These are phyloP conservation scores for Drosophila nebulosa DNA, from an alignment of 1,140 invertebrate species.

Conservation along the genomic window DNA sequence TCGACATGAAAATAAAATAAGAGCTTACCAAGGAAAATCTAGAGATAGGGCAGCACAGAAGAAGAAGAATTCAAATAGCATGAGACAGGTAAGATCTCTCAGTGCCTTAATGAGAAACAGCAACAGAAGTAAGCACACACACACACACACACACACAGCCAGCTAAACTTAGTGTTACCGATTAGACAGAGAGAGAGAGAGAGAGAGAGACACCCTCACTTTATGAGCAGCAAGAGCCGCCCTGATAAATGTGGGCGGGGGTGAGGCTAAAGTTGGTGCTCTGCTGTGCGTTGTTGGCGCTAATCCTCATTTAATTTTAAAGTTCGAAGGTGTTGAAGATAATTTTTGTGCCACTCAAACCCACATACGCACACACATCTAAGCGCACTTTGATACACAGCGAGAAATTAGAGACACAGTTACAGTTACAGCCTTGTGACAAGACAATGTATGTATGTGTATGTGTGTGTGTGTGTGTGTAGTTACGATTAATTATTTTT, in stretches of 20 bases:
- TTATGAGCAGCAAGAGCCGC: neutral
- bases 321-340: constrained; percentile 81
- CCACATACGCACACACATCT: neutral
- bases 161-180: neutral
- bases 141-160: constrained; percentile 10
- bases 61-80: neutral
- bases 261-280: constrained; percentile 13
- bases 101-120: constrained; percentile 74
- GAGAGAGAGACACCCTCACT: neutral
- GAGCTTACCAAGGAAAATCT: neutral
- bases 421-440: too few species aligned
- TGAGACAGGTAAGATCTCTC: constrained; percentile 68
- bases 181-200: too few species aligned
- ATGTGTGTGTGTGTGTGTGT: neutral
- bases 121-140: constrained; percentile 32
- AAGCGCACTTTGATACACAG: constrained; percentile 9
- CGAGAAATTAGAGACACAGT: too few species aligned
- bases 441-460: too few species aligned
- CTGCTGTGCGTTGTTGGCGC: constrained; percentile 72
- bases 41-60: neutral
- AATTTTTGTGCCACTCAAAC: constrained; percentile 74
- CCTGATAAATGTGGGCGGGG: neutral
- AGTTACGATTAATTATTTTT: neutral
- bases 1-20: constrained; percentile 51
- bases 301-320: constrained; percentile 81